phyloP scores from a whole-genome alignment of 2,888 invertebrate species.

The Cinara cedri region DNA sequence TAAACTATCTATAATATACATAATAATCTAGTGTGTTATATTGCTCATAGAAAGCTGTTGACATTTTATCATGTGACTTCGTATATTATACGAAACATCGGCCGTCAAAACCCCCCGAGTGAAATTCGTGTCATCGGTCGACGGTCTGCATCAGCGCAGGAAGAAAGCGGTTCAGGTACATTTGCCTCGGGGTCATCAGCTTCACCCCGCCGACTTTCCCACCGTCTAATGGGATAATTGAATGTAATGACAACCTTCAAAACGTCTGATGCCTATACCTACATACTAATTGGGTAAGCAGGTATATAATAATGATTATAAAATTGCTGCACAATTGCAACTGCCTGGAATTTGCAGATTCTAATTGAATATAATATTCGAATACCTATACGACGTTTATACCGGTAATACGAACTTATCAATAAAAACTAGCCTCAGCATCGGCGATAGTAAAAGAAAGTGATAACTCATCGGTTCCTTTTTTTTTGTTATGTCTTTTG shows the following conservation, averaged over 20 bases:
- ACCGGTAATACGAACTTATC: neutral
- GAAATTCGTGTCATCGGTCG: constrained; percentile 45
- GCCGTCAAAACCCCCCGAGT: constrained; percentile 41
- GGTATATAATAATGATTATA: constrained; percentile 25
- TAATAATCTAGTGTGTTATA: neutral
- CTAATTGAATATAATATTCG: constrained; percentile 5
- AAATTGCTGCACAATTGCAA: constrained; percentile 3
- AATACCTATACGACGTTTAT: neutral
- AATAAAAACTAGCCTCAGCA: neutral
- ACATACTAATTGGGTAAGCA: constrained; percentile 21
- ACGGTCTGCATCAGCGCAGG: constrained; percentile 16
- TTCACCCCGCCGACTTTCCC: constrained; percentile 53
- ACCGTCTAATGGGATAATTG: constrained; percentile 47
- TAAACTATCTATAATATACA: too few species aligned
- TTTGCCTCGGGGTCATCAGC: constrained; percentile 54
- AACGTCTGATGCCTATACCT: constrained; percentile 16
- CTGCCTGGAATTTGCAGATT: neutral
- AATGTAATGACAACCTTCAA: constrained; percentile 49
- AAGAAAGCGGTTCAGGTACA: constrained; percentile 52
- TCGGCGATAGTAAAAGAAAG: constrained; percentile 18
- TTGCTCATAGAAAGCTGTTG: constrained; percentile 48
- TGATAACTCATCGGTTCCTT: neutral
- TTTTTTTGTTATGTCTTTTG: too few species aligned
- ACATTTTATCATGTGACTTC: constrained; percentile 51
- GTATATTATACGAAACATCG: neutral